Evolutionary conservation across 2,113 vertebrate species (phyloP), one percentile per base, ranked within the genome.

Genomic region (Atrichornis clamosus): DNA sequence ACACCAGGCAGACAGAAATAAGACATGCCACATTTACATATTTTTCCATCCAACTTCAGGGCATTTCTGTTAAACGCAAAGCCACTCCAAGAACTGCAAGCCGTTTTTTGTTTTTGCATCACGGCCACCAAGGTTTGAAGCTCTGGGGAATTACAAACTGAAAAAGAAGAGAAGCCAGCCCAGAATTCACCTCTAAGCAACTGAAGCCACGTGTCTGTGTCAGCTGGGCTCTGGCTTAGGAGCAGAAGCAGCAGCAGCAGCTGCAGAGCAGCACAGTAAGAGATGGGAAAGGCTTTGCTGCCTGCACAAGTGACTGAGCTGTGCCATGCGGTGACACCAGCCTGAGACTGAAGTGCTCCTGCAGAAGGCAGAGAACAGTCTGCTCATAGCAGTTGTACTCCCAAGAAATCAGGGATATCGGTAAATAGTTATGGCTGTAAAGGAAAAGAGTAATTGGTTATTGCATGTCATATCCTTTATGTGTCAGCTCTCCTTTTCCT

Each of bases 321-420:
- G 42, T 50, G 81, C 1, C 11, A 6, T 22, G 44, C 19, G 55
- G 35, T 52, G 82, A 26, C 21, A 53, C 59, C 60, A 81, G 41
- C n/a, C 64, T 15, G 33, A 10, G 37, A 5, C 6, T 2, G 21
- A 78, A 67, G 37, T 0, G 0, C 60, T 50, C 10, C 68, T 58
- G 47, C 32, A 81, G 52, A 53, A 42, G 30, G 68, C 4, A 86
- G 42, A 47, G 81, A 81, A 62, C 13, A 58, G 64, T 19, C 72
- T 35, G 68, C 49, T 46, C 1, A 0, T 3, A 56, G 78, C 46
- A 53, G 39, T 19, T 73, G 42, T 37, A 26, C 63, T 65, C 55
- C 70, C 42, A 21, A 21, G 56, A 59, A 49, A 87, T 28, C 65
- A 79, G 46, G 74, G 22, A 11, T 74, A 12, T 10, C 47, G 50